These are phyloP conservation scores for Thumatha senex DNA, from an alignment of 2,888 invertebrate genomes.

Conservation along the genomic window DNA sequence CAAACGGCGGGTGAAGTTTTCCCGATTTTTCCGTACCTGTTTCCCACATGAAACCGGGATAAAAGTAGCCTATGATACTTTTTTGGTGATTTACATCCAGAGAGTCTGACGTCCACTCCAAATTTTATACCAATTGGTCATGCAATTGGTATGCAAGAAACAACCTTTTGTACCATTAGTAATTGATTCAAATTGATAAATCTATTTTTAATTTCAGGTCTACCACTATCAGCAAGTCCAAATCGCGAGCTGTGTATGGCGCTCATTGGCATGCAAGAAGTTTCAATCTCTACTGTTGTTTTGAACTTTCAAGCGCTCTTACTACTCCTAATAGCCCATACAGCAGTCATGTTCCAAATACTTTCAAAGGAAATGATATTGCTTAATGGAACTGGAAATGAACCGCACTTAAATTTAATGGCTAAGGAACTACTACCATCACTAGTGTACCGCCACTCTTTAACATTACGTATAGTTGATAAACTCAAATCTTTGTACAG, in stretches of 20 bases:
- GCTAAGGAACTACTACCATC: slow-evolving; percentile 46
- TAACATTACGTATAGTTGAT: slow-evolving; percentile 48
- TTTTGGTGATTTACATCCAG: too few relatives aligned
- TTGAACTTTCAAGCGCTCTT: slow-evolving; percentile 63
- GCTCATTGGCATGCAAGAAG: slow-evolving; percentile 51
- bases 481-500: slow-evolving; percentile 60
- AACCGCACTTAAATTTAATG: slow-evolving; percentile 27
- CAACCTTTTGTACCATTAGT: too few relatives aligned
- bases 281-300: slow-evolving; percentile 46
- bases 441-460: slow-evolving; percentile 52
- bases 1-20: too few relatives aligned
- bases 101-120: too few relatives aligned
- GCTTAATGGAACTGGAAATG: slow-evolving; percentile 39
- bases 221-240: slow-evolving; percentile 53
- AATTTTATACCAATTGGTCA: too few relatives aligned
- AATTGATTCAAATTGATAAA: not conserved
- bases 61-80: too few relatives aligned
- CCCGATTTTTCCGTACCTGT: too few relatives aligned
- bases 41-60: too few relatives aligned
- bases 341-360: slow-evolving; percentile 59
- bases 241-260: slow-evolving; percentile 55
- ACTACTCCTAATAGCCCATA: slow-evolving; percentile 62
- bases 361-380: slow-evolving; percentile 56
- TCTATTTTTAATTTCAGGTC: slow-evolving; percentile 40
- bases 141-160: too few relatives aligned